Evolutionary conservation across 2,888 invertebrate species (phyloP).

Genomic region (Drosophila atroscutellata): DNA sequence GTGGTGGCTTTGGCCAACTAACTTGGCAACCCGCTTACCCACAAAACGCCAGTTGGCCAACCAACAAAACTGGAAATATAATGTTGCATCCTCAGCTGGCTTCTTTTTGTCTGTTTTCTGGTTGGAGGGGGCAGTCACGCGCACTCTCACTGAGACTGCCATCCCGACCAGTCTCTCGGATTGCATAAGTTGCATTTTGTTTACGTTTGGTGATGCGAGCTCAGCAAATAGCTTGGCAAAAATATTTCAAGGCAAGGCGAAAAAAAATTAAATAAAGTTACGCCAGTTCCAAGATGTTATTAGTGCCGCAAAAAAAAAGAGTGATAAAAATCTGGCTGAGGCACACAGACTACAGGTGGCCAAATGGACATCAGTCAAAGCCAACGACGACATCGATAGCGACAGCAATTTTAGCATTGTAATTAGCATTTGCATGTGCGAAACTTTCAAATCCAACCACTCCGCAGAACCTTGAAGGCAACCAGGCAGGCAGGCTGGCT

Average conservation of each 20-base stretch:
- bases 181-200: constrained; percentile 72
- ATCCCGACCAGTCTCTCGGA: constrained; percentile 33
- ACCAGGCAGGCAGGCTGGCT: not conserved
- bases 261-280: constrained; percentile 44
- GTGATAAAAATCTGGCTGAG: not conserved
- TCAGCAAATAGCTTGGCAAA: constrained; percentile 45
- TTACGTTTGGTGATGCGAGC: constrained; percentile 52
- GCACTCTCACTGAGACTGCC: constrained; percentile 61
- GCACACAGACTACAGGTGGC: constrained; percentile 28
- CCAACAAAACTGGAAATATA: constrained; percentile 59
- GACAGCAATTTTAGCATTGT: constrained; percentile 34
- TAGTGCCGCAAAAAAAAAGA: constrained; percentile 13
- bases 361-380: constrained; percentile 55
- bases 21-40: constrained; percentile 67
- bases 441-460: constrained; percentile 60
- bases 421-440: constrained; percentile 69
- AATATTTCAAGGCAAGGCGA: constrained; percentile 8
- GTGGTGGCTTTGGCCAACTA: constrained; percentile 49
- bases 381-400: constrained; percentile 20
- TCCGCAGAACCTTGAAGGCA: constrained; percentile 60
- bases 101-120: constrained; percentile 39
- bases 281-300: constrained; percentile 46
- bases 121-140: constrained; percentile 32
- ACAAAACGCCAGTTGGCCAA: constrained; percentile 56
- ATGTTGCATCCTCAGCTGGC: constrained; percentile 64